Conservation (phyloP, 2,113 vertebrate species). For the Boulengeromyrus knoepffleri region DNA sequence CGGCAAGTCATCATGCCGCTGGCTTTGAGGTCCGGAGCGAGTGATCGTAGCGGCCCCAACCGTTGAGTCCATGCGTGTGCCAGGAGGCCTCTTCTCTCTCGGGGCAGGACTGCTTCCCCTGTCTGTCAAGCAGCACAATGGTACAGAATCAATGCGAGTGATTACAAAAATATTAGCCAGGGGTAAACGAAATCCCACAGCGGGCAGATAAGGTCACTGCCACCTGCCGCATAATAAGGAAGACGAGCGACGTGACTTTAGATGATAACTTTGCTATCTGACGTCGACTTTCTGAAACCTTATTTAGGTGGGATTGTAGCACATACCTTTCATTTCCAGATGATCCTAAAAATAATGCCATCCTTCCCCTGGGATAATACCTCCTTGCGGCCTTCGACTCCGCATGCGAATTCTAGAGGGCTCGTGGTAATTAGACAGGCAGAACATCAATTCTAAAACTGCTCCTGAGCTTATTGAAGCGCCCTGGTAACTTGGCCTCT, state of each 20-base stretch:
- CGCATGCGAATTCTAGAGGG: slow-evolving; percentile 26
- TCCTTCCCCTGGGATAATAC: neutral
- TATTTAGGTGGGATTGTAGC: slow-evolving; percentile 1
- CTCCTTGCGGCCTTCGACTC: neutral
- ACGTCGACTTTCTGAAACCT: slow-evolving; percentile 10
- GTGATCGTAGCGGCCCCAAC: neutral
- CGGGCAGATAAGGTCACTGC: slow-evolving; percentile 37
- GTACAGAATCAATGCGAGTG: slow-evolving; percentile 54
- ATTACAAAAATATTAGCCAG: slow-evolving; percentile 38
- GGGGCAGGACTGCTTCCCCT: neutral
- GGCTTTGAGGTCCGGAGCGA: neutral
- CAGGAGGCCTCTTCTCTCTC: neutral
- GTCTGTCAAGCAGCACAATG: slow-evolving; percentile 31
- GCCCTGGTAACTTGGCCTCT: slow-evolving; percentile 46
- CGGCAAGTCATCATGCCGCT: neutral
- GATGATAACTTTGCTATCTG: slow-evolving; percentile 19
- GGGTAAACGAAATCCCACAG: slow-evolving; percentile 47
- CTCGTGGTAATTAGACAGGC: slow-evolving; percentile 51
- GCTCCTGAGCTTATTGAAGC: slow-evolving; percentile 52
- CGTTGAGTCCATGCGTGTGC: neutral
- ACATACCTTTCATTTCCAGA: slow-evolving; percentile 2
- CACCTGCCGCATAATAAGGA: slow-evolving; percentile 19
- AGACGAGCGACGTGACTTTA: slow-evolving; percentile 40
- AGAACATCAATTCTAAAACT: slow-evolving; percentile 31
- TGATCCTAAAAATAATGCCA: neutral